Evolutionary conservation across 2,113 vertebrate genomes (phyloP).

Genomic region (Dendrocopos noguchii): DNA sequence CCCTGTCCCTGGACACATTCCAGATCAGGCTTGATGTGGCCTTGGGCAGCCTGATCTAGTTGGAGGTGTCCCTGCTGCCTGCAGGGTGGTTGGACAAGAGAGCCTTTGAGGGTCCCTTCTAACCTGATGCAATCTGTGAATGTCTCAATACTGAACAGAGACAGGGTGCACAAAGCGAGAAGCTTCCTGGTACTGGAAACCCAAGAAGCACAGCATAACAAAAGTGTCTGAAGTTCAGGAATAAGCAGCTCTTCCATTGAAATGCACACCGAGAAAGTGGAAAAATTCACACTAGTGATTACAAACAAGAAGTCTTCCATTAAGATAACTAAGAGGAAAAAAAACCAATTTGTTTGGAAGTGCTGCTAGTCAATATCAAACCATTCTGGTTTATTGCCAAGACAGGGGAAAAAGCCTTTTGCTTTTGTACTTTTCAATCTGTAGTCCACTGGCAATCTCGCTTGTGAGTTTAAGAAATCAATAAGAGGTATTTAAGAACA

Average conservation of each 20-base stretch:
- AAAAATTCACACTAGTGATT: background rate
- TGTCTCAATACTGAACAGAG: background rate
- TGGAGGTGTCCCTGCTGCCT: no score
- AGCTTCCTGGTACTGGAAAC: background rate
- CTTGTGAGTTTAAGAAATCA: background rate
- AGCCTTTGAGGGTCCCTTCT: no score
- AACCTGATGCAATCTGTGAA: no score
- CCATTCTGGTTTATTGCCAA: background rate
- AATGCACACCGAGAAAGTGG: accelerated
- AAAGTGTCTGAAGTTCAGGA: background rate
- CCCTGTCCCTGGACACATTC: no score
- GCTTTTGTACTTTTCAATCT: background rate
- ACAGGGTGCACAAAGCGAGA: background rate
- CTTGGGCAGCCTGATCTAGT: no score
- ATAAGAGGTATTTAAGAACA: background rate
- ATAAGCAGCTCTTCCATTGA: background rate
- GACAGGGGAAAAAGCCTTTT: background rate
- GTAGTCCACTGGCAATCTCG: background rate
- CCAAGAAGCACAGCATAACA: background rate
- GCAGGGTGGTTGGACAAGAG: no score
- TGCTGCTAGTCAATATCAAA: background rate
- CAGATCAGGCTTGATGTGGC: no score
- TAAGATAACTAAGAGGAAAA: background rate
- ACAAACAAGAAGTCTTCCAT: background rate
- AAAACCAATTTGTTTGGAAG: background rate